These are phyloP conservation scores for Aspidoscelis tigris DNA, from an alignment of 2,113 vertebrate species.

Conservation along the genomic window DNA sequence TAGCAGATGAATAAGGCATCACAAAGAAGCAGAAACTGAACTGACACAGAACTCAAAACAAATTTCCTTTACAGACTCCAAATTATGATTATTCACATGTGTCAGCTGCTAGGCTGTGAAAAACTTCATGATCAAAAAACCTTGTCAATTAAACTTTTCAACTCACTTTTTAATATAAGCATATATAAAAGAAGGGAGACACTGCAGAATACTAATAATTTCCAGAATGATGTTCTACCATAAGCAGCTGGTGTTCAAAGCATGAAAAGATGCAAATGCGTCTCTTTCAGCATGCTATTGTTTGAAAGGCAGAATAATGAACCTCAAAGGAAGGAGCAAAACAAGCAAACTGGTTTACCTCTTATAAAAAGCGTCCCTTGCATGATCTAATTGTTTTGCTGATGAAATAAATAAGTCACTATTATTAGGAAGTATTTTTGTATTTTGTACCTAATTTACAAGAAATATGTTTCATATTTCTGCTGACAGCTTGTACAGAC, in stretches of 20 bases:
- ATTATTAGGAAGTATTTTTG: conserved; percentile 36
- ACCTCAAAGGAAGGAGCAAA: conserved; percentile 30
- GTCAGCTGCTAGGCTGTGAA: conserved; percentile 36
- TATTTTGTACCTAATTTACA: conserved; percentile 8
- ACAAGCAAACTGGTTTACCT: conserved; percentile 26
- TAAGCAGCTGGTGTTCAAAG: conserved; percentile 32
- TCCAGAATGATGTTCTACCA: conserved; percentile 43
- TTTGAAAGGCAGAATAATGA: neutral
- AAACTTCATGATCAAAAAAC: conserved; percentile 39
- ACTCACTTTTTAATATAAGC: conserved; percentile 9
- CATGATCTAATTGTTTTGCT: conserved; percentile 51
- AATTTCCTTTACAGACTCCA: conserved; percentile 18
- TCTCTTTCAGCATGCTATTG: conserved; percentile 23
- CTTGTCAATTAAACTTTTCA: conserved; percentile 43
- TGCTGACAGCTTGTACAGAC: conserved; percentile 38
- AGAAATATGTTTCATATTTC: conserved; percentile 15
- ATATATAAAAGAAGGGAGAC: conserved; percentile 18
- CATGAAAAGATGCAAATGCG: conserved; percentile 37
- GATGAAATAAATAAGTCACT: conserved; percentile 36
- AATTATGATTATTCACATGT: conserved; percentile 31
- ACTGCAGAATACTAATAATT: conserved; percentile 41
- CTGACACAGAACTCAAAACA: conserved; percentile 21
- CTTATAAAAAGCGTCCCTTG: conserved; percentile 45
- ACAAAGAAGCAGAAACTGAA: neutral
- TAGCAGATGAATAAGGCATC: conserved; percentile 3